Conservation (phyloP, 2,797 vertebrate species). For the Phoeniculus purpureus region DNA sequence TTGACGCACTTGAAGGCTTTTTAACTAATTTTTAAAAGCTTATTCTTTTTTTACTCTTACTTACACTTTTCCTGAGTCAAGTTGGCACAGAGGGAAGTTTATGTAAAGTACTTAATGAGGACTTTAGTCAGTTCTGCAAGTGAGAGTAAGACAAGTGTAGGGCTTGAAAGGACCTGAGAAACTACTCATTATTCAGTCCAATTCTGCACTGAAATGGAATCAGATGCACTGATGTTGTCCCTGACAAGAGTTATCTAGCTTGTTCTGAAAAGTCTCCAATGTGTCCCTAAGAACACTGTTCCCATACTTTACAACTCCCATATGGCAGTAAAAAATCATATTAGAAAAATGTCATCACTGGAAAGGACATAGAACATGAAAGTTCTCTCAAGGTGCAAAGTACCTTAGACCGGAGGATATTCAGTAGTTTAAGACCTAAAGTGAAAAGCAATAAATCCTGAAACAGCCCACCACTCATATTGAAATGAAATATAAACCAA, state of each 20-base stretch:
- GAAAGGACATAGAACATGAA: background rate
- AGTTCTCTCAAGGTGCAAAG: background rate
- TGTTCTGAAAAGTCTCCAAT: background rate
- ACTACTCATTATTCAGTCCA: background rate
- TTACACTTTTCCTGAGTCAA: background rate
- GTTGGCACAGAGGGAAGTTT: background rate
- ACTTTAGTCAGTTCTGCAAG: background rate
- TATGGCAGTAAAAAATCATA: background rate
- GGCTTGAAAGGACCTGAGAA: background rate
- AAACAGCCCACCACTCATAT: background rate
- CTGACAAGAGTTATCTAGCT: background rate
- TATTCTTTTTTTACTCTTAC: constrained; percentile 1
- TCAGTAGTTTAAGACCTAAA: background rate
- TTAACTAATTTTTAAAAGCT: background rate
- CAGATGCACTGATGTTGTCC: background rate
- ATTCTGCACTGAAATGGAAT: background rate
- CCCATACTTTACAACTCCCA: background rate
- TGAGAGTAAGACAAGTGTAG: background rate
- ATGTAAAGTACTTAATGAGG: background rate
- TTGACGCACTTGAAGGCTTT: background rate
- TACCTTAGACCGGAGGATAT: background rate
- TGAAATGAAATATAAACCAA: constrained; percentile 18
- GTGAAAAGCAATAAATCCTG: background rate
- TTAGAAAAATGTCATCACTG: background rate
- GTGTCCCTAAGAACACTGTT: background rate